Conservation (phyloP, 2,888 invertebrate genomes). For the Apodemia zela region DNA sequence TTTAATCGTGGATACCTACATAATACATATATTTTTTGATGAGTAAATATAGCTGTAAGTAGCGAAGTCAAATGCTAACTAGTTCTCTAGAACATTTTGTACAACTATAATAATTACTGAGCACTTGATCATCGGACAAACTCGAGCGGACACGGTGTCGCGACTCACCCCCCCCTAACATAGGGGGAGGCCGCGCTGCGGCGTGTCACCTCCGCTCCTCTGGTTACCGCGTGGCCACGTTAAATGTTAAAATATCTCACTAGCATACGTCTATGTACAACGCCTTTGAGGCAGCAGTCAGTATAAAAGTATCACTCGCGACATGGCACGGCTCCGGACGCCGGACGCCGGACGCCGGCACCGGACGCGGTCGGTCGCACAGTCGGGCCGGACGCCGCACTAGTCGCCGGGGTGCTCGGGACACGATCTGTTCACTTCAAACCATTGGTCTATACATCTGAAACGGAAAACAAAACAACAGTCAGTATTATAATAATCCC, state of each 20-base stretch:
- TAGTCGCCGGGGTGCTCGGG: conserved; percentile 99
- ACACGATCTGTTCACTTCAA: conserved; percentile 98
- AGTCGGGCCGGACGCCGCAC: conserved; percentile 44
- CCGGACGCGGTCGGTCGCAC: conserved; percentile 49
- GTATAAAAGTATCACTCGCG: conserved; percentile 73
- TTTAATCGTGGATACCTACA: background rate
- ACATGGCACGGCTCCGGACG: conserved; percentile 24
- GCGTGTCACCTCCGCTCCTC: background rate
- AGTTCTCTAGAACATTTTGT: background rate
- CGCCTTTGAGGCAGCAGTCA: conserved; percentile 61
- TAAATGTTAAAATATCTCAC: conserved; percentile 76
- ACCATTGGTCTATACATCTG: conserved; percentile 99
- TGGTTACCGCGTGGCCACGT: conserved; percentile 32
- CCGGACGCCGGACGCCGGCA: too few species aligned
- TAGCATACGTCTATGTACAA: conserved; percentile 71
- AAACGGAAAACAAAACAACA: conserved; percentile 49
- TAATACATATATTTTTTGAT: background rate
- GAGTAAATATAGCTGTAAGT: background rate
- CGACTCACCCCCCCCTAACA: background rate
- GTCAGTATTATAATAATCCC: background rate
- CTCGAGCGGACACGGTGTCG: too few species aligned
- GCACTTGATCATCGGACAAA: conserved; percentile 1
- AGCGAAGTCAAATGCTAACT: background rate
- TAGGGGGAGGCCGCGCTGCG: background rate
- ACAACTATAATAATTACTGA: conserved; percentile 2